Base-by-base conservation (phyloP, 2,797 vertebrate genomes). In the Gymnopithys bicolor region DNA sequence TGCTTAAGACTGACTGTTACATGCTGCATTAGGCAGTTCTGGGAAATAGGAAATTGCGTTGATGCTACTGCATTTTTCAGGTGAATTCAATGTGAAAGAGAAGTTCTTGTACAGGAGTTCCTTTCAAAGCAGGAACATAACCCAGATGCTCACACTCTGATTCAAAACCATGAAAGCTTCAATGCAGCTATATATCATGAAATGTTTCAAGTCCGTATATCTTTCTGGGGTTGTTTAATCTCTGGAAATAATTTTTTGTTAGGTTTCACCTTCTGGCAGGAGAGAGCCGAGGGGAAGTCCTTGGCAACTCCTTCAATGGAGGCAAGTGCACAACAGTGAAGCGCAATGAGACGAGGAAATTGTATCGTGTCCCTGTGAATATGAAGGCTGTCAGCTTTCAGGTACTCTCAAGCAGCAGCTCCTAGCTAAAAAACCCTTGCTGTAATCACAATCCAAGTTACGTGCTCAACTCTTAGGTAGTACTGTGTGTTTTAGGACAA, bases 231-330 rank as follows among this genome's bases (percentile, higher is more conserved):
- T 56, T 84, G 45, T 35, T 94, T 94, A 80, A 94, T 76, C 74
- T 71, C 80, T 89, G 66, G 86, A 93, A 96, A 85, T 89, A 19
- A 32, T 60, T 92, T 84, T 88, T 90, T 92, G 94, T 58, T 93
- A 99, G 99, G 87, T 99, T 98, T 96, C 98, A 99, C 84, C 96
- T 96, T 87, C 78, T 99, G 21, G 97, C 98, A 6, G 98, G 98
- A 86, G 97, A 98, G 69, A 97, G 95, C 23, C 97, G 98, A 94
- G 99, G 97, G 14, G 97, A 98, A 11, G 98, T 99, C n/a, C 98
- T 99, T 83, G 98, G 98, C 88, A 99, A 98, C 95, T 98, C 97
- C 39, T 99, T 99, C 86, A 98, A 98, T 90, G 99, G 99, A 93
- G 98, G 97, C 91, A 88, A 75, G 19, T 99, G 99, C 90, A 90